Evolutionary conservation across 2,113 vertebrate species (phyloP), one percentile per base, ranked within the genome.

Genomic region (Halichoerus grypus): DNA sequence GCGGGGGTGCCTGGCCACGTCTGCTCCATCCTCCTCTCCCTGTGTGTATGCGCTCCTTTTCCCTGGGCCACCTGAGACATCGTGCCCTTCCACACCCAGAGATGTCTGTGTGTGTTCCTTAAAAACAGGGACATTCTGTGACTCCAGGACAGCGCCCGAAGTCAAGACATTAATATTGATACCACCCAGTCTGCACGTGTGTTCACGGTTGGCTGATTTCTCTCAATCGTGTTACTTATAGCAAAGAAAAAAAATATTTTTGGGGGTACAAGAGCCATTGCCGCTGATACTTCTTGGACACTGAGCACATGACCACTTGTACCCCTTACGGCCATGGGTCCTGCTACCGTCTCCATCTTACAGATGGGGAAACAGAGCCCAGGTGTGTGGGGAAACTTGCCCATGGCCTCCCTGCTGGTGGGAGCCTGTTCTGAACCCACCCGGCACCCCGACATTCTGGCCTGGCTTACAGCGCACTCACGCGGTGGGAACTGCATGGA

Each of bases 401-500:
- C 79, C 3, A 2, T 31, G 4, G 36, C 33, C 91, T 81, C 9
- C n/a, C 7, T 0, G 4, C 10, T 26, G 24, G 36, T 57, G 16
- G 4, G 74, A 18, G 26, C 42, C 42, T 49, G 74, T 28, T 49
- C 67, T 19, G 33, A 69, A 10, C 36, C 71, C 36, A 72, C 12
- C 63, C 6, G 36, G 39, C 14, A 39, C 71, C 36, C 22, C 6
- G 12, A 26, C 36, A 74, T 42, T 74, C 71, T 74, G 71, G 39
- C 71, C 21, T 74, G 71, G 22, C 42, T 18, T 7, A 49, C 18
- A 12, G 59, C 1, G 0, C 4, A 31, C 39, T 33, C 19, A 1
- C 7, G 0, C 3, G 1, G 31, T 1, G 8, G 61, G n/a, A 28
- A 46, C 49, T 49, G 28, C 3, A 5, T 36, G 51, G 11, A 49